Evolutionary conservation across 2,797 vertebrate genomes (phyloP).

Genomic region (Amazonetta brasiliensis): DNA sequence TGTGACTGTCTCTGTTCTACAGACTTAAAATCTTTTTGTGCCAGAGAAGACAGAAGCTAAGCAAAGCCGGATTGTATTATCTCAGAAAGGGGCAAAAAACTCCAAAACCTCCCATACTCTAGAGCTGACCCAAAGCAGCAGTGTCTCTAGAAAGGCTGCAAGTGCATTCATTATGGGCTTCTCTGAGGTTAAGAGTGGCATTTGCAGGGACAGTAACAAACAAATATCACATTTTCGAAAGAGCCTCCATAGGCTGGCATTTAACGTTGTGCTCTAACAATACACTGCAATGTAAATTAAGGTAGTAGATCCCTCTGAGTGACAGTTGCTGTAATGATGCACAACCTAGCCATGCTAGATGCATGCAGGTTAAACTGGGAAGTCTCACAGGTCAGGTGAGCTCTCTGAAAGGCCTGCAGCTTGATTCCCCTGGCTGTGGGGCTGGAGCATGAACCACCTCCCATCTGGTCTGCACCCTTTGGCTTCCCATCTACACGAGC

Average conservation of each 20-base stretch:
- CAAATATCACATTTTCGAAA: neutral
- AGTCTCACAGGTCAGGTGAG: neutral
- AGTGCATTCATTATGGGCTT: neutral
- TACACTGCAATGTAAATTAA: neutral
- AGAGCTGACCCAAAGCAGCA: neutral
- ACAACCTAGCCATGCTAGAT: neutral
- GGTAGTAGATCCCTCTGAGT: too few species aligned
- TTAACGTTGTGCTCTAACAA: neutral
- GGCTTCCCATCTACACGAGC: neutral
- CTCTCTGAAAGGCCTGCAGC: neutral
- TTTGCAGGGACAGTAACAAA: neutral
- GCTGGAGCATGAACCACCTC: neutral
- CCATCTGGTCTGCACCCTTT: neutral
- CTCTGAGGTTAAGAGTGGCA: neutral
- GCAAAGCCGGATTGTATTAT: neutral
- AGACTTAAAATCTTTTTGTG: neutral
- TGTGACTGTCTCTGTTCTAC: neutral
- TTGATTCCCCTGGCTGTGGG: fast-evolving
- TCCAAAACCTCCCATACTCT: neutral
- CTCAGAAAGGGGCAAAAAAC: neutral
- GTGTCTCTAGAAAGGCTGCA: neutral
- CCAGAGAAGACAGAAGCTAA: neutral
- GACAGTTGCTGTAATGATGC: neutral
- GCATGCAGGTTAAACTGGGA: neutral
- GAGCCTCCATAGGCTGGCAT: too few species aligned